Base-by-base conservation (phyloP, 2,888 invertebrate genomes). In the Neoaliturus tenellus region DNA sequence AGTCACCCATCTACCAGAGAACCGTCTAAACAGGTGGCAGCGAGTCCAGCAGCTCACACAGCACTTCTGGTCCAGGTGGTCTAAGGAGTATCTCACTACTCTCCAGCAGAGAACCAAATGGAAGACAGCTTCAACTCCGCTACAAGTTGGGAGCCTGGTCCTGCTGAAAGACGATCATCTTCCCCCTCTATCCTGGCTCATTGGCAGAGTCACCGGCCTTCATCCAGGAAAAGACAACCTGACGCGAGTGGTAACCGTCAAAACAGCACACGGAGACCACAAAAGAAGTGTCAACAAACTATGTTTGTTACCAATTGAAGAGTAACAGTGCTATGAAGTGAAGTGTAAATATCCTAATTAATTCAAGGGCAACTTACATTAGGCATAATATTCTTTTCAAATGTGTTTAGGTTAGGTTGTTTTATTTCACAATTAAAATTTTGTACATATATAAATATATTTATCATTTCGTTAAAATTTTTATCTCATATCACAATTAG, bases 21-120 rank as follows among this genome's bases (percentile, higher is more conserved):
- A 85, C 31, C 81, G 84, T 17, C 80, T 86, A 14, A 35, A 48
- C 3, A 62, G 84, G 28, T 88, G 87, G 86, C 85, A 87, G 51
- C 31, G 17, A 12, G 84, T 85, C 0, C 85, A 86, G 35, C 69
- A 82, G 8, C 35, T 87, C 6, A 80, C 84, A 0, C 86, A 87
- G 31, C 81, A 83, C 6, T 86, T 87, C 73, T 88, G 87, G 88
- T 58, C 62, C 1, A 84, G 86, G 8, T 88, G 87, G 87, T 86
- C 35, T 12, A 82, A 82, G 17, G 88, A 88, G 80, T 88, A 87
- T 51, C 75, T 88, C 2, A 85, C 84, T 1, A 82, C 78, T 0
- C 85, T 88, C 0, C 85, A 83, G 20, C 55, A 83, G n/a, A 48
- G 87, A 10, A 10, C 6, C 10, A 85, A 85, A 35, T 85, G 85